A percentile compares a stretch with the other conserved stretches of the same genome.
These are phyloP conservation scores for Apamea crenata DNA, from an alignment of 2,888 invertebrate genomes.

Conservation along the genomic window DNA sequence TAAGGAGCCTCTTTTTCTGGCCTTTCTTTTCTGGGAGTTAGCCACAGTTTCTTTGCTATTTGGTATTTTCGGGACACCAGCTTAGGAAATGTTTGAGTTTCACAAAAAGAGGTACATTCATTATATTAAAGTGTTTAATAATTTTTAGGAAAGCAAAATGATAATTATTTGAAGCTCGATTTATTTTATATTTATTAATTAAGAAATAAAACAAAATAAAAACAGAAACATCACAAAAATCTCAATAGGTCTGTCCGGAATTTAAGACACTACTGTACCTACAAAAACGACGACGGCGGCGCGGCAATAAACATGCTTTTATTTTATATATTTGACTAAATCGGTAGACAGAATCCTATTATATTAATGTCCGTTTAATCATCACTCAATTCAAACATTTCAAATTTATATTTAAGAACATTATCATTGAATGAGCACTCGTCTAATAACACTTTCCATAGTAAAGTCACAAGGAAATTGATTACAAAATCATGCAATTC, in stretches of 20 bases:
- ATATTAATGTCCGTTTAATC: background rate
- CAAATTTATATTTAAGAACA: conserved; percentile 2
- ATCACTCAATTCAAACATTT: background rate
- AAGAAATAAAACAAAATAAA: background rate
- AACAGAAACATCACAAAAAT: background rate
- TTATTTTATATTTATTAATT: too few relatives aligned
- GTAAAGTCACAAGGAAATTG: conserved; percentile 45
- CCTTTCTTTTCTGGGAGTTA: background rate
- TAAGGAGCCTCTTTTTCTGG: background rate
- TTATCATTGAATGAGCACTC: background rate
- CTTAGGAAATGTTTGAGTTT: background rate
- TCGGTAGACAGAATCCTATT: background rate
- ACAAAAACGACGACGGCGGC: background rate
- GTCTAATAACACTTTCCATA: conserved; percentile 1
- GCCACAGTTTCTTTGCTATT: too few relatives aligned
- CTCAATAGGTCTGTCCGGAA: background rate
- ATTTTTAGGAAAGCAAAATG: background rate
- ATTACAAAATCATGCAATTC: conserved; percentile 62
- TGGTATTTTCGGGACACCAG: background rate
- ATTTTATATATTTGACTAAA: background rate
- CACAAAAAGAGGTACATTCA: background rate
- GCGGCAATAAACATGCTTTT: background rate
- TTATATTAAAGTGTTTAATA: background rate
- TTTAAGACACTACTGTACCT: background rate
- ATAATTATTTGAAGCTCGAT: too few relatives aligned